A percentile compares a stretch with the other conserved stretches of the same genome.
phyloP scores from a whole-genome alignment of 1,140 invertebrate species.

The Dendroctonus valens region DNA sequence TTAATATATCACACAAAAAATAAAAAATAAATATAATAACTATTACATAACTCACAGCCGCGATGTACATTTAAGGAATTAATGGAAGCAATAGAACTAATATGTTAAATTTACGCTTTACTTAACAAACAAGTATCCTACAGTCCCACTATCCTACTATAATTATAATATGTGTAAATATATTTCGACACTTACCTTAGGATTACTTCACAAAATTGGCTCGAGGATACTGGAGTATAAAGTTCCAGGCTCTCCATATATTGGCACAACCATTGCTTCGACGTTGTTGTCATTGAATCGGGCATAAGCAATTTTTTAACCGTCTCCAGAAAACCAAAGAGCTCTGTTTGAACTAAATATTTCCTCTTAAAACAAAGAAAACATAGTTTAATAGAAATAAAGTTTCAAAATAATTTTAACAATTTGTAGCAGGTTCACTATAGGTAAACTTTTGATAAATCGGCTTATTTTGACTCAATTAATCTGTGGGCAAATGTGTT shows the following conservation, averaged over 20 bases:
- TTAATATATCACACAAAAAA: slow-evolving; percentile 15
- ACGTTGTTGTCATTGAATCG: slow-evolving; percentile 78
- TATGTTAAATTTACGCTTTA: no score
- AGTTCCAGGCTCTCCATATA: slow-evolving; percentile 67
- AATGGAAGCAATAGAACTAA: no score
- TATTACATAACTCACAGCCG: no score
- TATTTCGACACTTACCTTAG: slow-evolving; percentile 64
- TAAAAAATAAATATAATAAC: neutral
- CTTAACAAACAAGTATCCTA: no score
- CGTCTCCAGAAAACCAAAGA: slow-evolving; percentile 85
- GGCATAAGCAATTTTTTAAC: slow-evolving; percentile 76
- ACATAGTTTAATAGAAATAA: neutral
- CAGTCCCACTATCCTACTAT: neutral
- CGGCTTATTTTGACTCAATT: no score
- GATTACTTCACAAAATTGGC: slow-evolving; percentile 75
- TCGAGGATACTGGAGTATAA: slow-evolving; percentile 66
- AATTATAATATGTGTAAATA: neutral
- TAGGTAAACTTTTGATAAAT: no score
- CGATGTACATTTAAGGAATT: no score
- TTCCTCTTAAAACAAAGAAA: slow-evolving; percentile 71
- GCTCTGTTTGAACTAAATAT: slow-evolving; percentile 82
- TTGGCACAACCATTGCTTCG: slow-evolving; percentile 62
- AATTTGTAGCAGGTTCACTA: no score
- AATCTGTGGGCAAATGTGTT: no score
- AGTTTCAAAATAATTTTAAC: slow-evolving; percentile 16